phyloP scores from a whole-genome alignment of 1,140 invertebrate species.

The Procambarus virginalis region DNA sequence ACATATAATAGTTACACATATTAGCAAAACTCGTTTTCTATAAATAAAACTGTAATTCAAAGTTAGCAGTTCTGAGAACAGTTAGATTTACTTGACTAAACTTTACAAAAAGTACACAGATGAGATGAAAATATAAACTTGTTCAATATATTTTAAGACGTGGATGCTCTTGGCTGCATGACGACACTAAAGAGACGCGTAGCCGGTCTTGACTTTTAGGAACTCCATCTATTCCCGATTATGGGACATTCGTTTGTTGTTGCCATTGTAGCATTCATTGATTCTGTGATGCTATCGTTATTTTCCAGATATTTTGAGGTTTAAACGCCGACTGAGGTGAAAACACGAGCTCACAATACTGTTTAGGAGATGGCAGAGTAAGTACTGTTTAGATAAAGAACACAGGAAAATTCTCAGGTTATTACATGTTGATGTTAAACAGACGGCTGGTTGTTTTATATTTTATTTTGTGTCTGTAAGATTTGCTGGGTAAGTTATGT shows the following conservation, averaged over 20 bases:
- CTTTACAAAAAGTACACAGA: background rate
- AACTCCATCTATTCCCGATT: background rate
- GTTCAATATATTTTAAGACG: too few relatives aligned
- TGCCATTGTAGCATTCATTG: background rate
- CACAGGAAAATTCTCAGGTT: too few relatives aligned
- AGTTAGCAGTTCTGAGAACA: background rate
- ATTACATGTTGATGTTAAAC: too few relatives aligned
- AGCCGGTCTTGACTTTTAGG: background rate
- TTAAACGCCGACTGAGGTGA: background rate
- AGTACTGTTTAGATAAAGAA: background rate
- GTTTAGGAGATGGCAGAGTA: slow-evolving; percentile 20
- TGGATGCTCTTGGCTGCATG: background rate
- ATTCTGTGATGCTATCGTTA: background rate
- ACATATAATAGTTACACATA: too few relatives aligned
- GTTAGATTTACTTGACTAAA: background rate
- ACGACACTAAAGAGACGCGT: background rate
- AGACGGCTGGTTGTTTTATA: too few relatives aligned
- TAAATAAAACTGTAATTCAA: background rate
- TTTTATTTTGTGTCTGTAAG: too few relatives aligned
- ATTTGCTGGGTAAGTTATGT: too few relatives aligned
- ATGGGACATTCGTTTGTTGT: background rate
- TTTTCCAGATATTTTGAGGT: background rate
- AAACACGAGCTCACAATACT: background rate
- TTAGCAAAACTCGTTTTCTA: background rate
- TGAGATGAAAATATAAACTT: background rate